A percentile compares a stretch with the other conserved stretches of the same genome.
phyloP scores from a whole-genome alignment of 2,888 invertebrate species.

The Papilio elwesi region DNA sequence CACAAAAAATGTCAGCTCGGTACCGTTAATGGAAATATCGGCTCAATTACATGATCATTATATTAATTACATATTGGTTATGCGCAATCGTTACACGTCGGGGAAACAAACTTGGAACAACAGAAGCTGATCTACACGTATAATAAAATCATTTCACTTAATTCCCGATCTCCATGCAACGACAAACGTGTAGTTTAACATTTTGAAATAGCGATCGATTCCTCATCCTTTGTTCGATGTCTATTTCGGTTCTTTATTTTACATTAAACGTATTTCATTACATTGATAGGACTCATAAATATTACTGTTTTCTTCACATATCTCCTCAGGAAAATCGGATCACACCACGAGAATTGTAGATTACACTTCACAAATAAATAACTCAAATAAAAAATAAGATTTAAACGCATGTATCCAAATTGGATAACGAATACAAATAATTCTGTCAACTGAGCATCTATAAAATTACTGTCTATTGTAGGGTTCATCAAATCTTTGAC shows the following conservation, averaged over 20 bases:
- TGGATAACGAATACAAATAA: conserved; percentile 35
- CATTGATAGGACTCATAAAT: too few species aligned
- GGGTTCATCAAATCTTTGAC: conserved; percentile 20
- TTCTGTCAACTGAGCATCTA: conserved; percentile 30
- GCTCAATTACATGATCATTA: conserved; percentile 3
- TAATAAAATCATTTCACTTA: background rate
- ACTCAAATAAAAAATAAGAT: background rate
- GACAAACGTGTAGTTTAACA: too few species aligned
- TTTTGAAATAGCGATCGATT: too few species aligned
- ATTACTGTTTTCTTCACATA: too few species aligned
- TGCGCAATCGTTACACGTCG: background rate
- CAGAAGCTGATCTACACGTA: background rate
- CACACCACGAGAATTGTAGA: too few species aligned
- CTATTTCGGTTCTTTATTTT: too few species aligned
- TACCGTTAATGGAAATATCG: conserved; percentile 4
- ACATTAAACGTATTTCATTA: too few species aligned
- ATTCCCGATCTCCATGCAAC: too few species aligned
- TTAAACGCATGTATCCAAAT: background rate
- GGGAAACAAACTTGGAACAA: background rate
- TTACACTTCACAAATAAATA: background rate
- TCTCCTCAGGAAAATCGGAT: too few species aligned
- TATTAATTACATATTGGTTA: conserved; percentile 3
- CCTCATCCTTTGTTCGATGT: too few species aligned
- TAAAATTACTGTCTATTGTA: conserved; percentile 27
- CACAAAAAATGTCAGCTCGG: conserved; percentile 14